A percentile compares a stretch with the other conserved stretches of the same genome.
phyloP scores from a whole-genome alignment of 2,888 invertebrate species.

The Catocala nupta region DNA sequence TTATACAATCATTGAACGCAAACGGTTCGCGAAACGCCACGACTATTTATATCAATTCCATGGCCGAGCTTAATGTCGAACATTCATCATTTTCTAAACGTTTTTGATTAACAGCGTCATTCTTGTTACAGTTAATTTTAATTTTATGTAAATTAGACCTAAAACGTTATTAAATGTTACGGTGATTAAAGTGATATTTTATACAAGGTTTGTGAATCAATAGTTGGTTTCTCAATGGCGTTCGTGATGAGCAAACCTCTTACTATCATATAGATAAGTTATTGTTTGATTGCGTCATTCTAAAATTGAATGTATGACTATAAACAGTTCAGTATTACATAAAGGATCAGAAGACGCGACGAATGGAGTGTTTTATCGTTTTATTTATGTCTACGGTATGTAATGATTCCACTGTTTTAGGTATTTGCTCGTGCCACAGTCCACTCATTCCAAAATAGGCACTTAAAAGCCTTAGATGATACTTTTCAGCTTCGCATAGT shows the following conservation, averaged over 20 bases:
- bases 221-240: conserved; percentile 35
- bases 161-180: conserved; percentile 44
- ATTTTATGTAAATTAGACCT: conserved; percentile 43
- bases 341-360: too few species aligned
- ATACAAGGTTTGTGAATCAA: conserved; percentile 27
- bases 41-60: conserved; percentile 19
- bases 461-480: too few species aligned
- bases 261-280: conserved; percentile 10
- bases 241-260: conserved; percentile 24
- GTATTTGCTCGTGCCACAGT: too few species aligned
- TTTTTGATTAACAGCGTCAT: conserved; percentile 35
- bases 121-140: conserved; percentile 45
- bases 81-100: conserved; percentile 39
- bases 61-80: conserved; percentile 37
- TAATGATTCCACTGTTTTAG: too few species aligned
- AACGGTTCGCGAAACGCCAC: neutral
- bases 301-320: too few species aligned
- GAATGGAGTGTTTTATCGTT: too few species aligned
- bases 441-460: too few species aligned
- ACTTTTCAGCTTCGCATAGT: too few species aligned
- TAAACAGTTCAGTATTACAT: too few species aligned
- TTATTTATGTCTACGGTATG: too few species aligned
- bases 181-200: conserved; percentile 33
- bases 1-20: neutral
- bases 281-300: neutral